Base-by-base conservation (phyloP, 2,888 invertebrate species). In the Amblyjoppa fuscipennis region DNA sequence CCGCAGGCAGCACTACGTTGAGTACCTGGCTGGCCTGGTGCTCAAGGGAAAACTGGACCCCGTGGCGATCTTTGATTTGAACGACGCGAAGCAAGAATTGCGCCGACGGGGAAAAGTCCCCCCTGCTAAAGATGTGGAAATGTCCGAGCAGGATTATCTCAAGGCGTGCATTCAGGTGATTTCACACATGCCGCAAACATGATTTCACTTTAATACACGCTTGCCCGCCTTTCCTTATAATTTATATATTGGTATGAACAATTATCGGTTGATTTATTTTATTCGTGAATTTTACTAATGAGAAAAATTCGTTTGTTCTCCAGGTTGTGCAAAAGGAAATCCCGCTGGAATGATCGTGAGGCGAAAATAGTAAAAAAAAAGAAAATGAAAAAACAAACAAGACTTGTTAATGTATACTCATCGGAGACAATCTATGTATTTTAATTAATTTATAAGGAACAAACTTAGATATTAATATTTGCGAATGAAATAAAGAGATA, bases 1-100 rank as follows among this genome's bases (percentile, higher is more conserved):
- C 93, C 95, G 93, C 96, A 99, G 99, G 96, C 95, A 96, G 93
- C 99, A 99, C 96, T 99, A 98, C 96, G 97, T 98, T 94, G 99
- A 99, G 95, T 98, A 99, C 95, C 96, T 99, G 96, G 98, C 98
- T 93, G 96, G 96, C 92, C 96, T 97, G 94, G 97, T 99, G 95
- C 97, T 97, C 94, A 96, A 96, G 94, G 95, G 97, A 94, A 96
- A 96, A 92, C 96, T 99, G 94, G 99, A 99, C 95, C 99, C 99
- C 6, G 96, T 98, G 92, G 96, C 96, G 89, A 97, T 99, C 93
- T 97, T 99, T 96, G 97, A 97, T 94, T 96, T 97, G 94, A 96
- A 96, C 91, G 98, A 98, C 94, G 96, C 98, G 92, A 96, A 97
- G 91, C 98, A 98, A 91, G 98, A 98, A 94, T 95, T 98, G 93